A percentile compares a stretch with the other conserved stretches of the same genome.
These are phyloP conservation scores for Coluber constrictor DNA, from an alignment of 2,797 vertebrate genomes.

Conservation along the genomic window DNA sequence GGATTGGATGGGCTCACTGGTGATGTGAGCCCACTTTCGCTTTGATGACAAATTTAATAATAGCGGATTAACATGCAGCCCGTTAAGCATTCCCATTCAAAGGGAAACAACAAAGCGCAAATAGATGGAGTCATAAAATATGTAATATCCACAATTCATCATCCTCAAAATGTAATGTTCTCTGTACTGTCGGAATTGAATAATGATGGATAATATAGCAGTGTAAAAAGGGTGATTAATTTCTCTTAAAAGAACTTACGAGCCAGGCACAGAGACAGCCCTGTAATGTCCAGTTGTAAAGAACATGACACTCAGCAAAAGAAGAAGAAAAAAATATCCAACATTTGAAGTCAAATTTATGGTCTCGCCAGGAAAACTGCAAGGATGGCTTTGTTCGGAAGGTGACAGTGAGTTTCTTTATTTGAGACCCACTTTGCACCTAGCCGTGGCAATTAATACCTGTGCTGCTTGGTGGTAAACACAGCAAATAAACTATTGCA, in stretches of 20 bases:
- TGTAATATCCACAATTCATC: neutral
- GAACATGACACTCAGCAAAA: no score
- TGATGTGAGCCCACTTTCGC: neutral
- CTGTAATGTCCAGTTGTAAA: neutral
- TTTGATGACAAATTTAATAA: constrained; percentile 6
- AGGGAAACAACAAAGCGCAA: neutral
- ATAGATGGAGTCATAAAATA: constrained; percentile 12
- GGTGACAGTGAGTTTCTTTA: neutral
- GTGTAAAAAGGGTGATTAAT: neutral
- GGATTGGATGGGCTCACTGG: neutral
- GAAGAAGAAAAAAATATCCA: no score
- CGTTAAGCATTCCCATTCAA: neutral
- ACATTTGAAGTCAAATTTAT: neutral
- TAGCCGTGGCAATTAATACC: neutral
- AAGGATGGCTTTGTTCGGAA: neutral
- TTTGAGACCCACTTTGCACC: neutral
- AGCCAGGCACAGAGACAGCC: neutral
- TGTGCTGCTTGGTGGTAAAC: neutral
- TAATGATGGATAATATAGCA: constrained; percentile 1
- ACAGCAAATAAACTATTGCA: neutral
- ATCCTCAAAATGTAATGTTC: neutral
- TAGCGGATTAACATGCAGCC: constrained; percentile 12
- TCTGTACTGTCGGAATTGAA: neutral
- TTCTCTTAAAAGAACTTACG: neutral
- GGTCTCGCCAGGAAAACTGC: neutral